phyloP scores from a whole-genome alignment of 2,888 invertebrate species.

The Cephus sareptanus region DNA sequence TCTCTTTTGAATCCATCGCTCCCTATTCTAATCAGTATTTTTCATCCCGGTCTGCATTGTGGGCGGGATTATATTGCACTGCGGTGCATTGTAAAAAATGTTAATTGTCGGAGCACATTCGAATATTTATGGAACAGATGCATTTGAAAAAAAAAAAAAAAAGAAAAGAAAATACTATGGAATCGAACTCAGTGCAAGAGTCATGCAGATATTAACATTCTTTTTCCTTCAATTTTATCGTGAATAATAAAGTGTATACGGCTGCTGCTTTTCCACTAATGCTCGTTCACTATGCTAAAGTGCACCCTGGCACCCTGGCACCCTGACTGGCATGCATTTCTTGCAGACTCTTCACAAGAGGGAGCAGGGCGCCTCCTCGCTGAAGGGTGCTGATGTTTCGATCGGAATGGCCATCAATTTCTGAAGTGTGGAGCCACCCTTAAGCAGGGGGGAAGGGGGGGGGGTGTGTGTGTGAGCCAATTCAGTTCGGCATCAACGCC shows the following conservation, averaged over 20 bases:
- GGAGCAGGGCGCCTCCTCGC: neutral
- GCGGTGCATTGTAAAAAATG: neutral
- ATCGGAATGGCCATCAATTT: neutral
- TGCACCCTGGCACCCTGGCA: neutral
- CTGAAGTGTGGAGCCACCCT: neutral
- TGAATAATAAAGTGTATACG: neutral
- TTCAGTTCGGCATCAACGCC: neutral
- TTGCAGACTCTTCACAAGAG: neutral
- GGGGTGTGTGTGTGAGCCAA: neutral
- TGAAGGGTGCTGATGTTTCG: neutral
- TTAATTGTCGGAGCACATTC: neutral
- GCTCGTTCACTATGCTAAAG: neutral
- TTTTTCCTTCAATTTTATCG: neutral
- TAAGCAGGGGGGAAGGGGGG: neutral
- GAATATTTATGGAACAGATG: neutral
- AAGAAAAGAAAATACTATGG: neutral
- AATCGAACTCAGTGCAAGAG: neutral
- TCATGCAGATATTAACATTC: neutral
- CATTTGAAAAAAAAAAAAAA: neutral
- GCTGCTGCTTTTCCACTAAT: neutral
- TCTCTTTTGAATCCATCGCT: neutral
- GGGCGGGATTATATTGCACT: neutral
- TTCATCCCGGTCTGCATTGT: neutral
- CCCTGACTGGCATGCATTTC: neutral
- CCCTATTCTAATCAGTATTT: neutral